Conservation (phyloP, 2,113 vertebrate species). For the Lates calcarifer region DNA sequence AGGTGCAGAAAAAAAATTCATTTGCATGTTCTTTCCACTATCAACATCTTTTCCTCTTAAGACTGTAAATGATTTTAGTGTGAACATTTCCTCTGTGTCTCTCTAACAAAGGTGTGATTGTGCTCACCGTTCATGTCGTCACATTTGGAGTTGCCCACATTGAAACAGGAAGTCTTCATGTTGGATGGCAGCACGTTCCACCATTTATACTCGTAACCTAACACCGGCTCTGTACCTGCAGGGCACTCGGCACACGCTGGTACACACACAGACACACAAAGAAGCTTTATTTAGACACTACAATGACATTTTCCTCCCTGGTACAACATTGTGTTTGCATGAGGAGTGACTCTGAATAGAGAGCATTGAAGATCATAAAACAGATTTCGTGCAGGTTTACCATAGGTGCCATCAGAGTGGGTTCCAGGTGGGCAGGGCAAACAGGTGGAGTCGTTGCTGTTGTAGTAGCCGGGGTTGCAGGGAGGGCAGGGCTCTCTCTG, state of each 20-base stretch:
- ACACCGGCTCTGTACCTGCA: conserved; percentile 93
- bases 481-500: conserved; percentile 93
- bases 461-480: conserved; percentile 97
- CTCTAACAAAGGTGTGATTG: not conserved
- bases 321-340: conserved; percentile 18
- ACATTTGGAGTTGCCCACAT: conserved; percentile 95
- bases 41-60: too few species aligned
- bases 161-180: conserved; percentile 99
- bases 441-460: conserved; percentile 92
- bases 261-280: conserved; percentile 26
- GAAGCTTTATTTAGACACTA: conserved; percentile 14
- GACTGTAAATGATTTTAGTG: too few species aligned
- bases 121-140: conserved; percentile 96
- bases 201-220: conserved; percentile 97
- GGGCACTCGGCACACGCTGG: conserved; percentile 92
- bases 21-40: too few species aligned
- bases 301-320: conserved; percentile 2
- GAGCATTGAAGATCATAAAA: not conserved
- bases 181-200: conserved; percentile 95
- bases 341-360: not conserved
- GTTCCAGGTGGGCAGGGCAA: conserved; percentile 90
- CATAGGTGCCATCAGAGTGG: conserved; percentile 91
- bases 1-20: too few species aligned
- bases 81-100: too few species aligned
- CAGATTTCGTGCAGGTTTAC: conserved; percentile 74